Conservation (phyloP, 1,140 invertebrate genomes). For the Wiebesia pumilae region DNA sequence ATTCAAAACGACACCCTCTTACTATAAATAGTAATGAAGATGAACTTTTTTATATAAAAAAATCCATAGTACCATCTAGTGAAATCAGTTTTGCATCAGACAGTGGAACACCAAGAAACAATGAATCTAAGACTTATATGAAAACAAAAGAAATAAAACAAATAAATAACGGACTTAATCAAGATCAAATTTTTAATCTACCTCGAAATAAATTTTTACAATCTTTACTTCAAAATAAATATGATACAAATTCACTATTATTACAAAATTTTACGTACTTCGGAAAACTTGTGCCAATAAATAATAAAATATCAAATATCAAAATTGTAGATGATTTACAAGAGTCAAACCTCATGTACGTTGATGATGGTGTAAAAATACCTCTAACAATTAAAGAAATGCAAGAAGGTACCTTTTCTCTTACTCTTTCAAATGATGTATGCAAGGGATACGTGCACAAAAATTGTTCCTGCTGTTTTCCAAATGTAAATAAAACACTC, state of each 20-base stretch:
- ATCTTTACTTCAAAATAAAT: not conserved
- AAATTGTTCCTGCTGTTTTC: constrained; percentile 64
- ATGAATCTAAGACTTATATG: not conserved
- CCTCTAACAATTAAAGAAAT: constrained; percentile 64
- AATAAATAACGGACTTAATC: not conserved
- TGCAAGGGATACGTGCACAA: constrained; percentile 56
- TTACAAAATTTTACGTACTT: not conserved
- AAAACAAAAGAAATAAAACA: not conserved
- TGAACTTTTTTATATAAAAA: not conserved
- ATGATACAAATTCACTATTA: not conserved
- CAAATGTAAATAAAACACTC: constrained; percentile 45
- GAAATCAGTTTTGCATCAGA: not conserved
- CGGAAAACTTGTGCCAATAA: constrained; percentile 54
- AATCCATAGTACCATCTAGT: not conserved
- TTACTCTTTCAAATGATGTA: constrained; percentile 63
- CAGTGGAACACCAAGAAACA: not conserved
- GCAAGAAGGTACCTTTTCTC: constrained; percentile 63
- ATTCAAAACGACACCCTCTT: not conserved
- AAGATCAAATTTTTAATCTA: not conserved
- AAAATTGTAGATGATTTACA: constrained; percentile 53
- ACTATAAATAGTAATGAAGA: not conserved
- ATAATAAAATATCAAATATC: constrained; percentile 35
- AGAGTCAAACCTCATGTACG: constrained; percentile 62
- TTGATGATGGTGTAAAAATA: constrained; percentile 65
- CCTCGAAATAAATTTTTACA: not conserved